Percentiles rank a stretch among this genome's conserved stretches.
These are phyloP conservation scores for Danio aesculapii DNA, from an alignment of 2,797 vertebrate species.

Conservation along the genomic window DNA sequence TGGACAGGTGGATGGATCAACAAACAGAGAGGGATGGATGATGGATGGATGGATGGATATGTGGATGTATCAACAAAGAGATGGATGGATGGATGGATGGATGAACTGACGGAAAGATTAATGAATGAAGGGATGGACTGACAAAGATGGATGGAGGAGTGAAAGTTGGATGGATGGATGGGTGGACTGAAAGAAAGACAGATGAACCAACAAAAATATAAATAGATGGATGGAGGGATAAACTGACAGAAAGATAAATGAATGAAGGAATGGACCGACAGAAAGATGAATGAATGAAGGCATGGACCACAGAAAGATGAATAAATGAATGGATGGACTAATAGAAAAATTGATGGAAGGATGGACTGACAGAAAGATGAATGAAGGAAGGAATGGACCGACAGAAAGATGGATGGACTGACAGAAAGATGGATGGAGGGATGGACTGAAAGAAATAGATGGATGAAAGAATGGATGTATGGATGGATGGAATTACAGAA, in stretches of 20 bases:
- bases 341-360: no score
- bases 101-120: no score
- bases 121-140: not conserved
- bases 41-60: no score
- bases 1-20: no score
- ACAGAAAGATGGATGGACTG: not conserved
- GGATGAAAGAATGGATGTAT: not conserved
- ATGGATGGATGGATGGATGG: not conserved
- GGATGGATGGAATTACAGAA: no score
- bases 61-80: no score
- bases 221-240: not conserved
- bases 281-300: no score
- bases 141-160: not conserved
- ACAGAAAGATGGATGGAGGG: not conserved
- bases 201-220: no score
- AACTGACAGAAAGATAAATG: not conserved
- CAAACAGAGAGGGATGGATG: no score
- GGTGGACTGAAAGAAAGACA: not conserved
- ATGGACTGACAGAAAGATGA: not conserved
- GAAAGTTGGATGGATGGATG: not conserved
- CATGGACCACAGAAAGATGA: no score
- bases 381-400: no score
- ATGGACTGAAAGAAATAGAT: not conserved
- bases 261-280: not conserved
- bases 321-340: no score